phyloP scores from a whole-genome alignment of 1,140 invertebrate genomes.

The Adelges cooleyi region DNA sequence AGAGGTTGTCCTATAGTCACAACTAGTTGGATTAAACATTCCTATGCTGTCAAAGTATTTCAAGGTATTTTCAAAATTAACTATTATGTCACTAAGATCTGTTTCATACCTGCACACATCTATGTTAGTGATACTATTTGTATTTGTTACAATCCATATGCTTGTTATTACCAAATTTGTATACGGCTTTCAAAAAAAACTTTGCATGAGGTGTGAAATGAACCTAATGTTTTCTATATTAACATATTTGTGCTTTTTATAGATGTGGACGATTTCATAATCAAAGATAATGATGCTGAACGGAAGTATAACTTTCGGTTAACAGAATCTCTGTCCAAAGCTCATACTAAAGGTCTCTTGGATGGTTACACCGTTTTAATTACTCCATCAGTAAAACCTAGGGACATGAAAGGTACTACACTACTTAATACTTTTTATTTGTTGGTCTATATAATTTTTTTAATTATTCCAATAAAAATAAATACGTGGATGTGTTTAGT shows the following conservation, averaged over 20 bases:
- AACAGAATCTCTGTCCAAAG: slow-evolving; percentile 37
- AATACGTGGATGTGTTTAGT: no score
- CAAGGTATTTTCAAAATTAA: background rate
- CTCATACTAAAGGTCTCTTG: slow-evolving; percentile 37
- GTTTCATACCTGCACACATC: no score
- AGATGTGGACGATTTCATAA: slow-evolving; percentile 38
- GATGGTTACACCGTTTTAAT: slow-evolving; percentile 38
- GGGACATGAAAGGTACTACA: slow-evolving; percentile 40
- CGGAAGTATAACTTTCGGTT: slow-evolving; percentile 40
- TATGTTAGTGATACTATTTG: no score
- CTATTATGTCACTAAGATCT: no score
- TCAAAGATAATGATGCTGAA: slow-evolving; percentile 40
- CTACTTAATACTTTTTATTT: slow-evolving; percentile 22
- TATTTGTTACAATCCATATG: no score
- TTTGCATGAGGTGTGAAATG: no score
- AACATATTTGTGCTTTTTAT: background rate
- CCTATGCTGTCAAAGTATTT: slow-evolving; percentile 35
- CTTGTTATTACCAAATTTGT: no score
- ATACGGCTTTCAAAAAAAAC: no score
- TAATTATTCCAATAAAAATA: background rate
- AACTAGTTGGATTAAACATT: slow-evolving; percentile 39
- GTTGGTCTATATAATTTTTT: background rate
- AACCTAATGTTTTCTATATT: background rate
- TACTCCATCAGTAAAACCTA: slow-evolving; percentile 39
- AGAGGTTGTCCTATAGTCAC: slow-evolving; percentile 41